Evolutionary conservation across 2,113 vertebrate genomes (phyloP).

Genomic region (Panurus biarmicus): DNA sequence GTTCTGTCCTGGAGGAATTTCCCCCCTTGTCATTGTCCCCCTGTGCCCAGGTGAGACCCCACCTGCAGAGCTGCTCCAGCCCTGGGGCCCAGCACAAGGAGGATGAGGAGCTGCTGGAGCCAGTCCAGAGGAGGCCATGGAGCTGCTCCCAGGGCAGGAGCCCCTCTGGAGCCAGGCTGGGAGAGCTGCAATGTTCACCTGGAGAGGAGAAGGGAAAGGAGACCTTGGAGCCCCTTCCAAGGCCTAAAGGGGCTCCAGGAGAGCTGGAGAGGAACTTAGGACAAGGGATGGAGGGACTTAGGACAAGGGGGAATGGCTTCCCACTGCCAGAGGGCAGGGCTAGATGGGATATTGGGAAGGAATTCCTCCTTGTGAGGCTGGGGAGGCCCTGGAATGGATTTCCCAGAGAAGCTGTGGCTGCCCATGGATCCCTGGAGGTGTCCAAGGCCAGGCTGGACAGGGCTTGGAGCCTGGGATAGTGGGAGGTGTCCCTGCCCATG

Average conservation of each 20-base stretch:
- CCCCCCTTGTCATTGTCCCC: background rate
- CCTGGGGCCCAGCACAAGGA: background rate
- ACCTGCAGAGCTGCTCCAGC: background rate
- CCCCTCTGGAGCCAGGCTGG: background rate
- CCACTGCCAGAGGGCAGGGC: background rate
- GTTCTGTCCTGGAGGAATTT: background rate
- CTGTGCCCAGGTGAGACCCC: background rate
- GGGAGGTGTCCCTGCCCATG: background rate
- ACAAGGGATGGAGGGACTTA: background rate
- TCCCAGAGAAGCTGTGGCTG: background rate
- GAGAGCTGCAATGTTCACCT: background rate
- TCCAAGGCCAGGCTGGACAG: background rate
- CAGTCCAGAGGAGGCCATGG: background rate
- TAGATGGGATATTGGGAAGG: background rate
- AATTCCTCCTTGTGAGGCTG: rapidly evolving
- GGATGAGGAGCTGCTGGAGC: background rate
- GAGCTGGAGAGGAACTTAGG: background rate
- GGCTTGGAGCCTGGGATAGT: background rate
- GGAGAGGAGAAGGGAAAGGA: background rate
- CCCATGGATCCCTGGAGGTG: background rate
- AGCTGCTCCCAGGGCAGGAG: background rate
- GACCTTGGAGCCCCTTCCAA: background rate
- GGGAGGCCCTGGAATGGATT: background rate
- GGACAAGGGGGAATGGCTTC: background rate
- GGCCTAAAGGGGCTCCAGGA: background rate